Base-by-base conservation (phyloP, 2,113 vertebrate genomes). In the Atrichornis clamosus region DNA sequence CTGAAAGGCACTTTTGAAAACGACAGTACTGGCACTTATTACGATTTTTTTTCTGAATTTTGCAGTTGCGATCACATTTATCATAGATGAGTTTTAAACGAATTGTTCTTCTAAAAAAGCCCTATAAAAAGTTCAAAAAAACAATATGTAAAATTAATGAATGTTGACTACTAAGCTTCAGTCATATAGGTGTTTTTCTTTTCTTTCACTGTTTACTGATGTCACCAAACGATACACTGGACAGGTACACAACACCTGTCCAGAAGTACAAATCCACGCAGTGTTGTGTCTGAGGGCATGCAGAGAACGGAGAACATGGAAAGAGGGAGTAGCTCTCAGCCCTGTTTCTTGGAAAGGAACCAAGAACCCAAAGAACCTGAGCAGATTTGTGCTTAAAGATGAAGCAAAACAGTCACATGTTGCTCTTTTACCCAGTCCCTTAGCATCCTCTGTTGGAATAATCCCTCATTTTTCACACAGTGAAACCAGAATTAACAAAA, bases 1-100 rank as follows among this genome's bases (percentile, higher is more conserved):
- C 99, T 1, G 98, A 98, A 90, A 99, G 99, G 99, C 99, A 99
- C 99, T 99, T 99, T 96, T 99, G 99, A 95, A 99, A 99, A 73
- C 99, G 99, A 94, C 99, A 99, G 96, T 99, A 99, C 95, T 99
- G 99, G 98, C 99, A 99, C 98, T 99, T 99, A 76, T 99, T 99
- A n/a, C 99, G 98, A 53, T 99, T 99, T 97, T 99, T 99, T 94
- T 99, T 99, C 97, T 99, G 99, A 88, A 99, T 99, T 97, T 99
- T 99, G 98, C 99, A 99, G 97, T 94, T 98, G 30, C 98, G 99
- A 55, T 99, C 99, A 28, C 99, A 99, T 72, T 97, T 98, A 93
- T 99, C 99, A 6, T 99, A 99, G 13, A 97, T 97, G 95, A 99
- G 98, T 96, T 99, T 99, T 64, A 99, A 98, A 56, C 99, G 99